These are phyloP conservation scores for Xestia c-nigrum DNA, from an alignment of 2,888 invertebrate genomes.

Conservation along the genomic window DNA sequence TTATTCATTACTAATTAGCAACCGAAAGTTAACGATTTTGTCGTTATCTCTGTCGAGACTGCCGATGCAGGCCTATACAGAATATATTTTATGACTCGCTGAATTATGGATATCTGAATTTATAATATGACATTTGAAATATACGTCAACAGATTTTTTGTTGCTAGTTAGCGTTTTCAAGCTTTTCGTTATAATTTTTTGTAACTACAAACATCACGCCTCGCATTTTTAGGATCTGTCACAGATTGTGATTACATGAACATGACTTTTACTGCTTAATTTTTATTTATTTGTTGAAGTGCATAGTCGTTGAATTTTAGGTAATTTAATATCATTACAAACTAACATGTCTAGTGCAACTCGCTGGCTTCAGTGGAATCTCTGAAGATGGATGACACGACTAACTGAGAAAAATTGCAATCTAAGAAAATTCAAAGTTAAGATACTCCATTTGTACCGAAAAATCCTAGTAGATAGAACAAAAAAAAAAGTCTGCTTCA, in stretches of 20 bases:
- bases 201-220: too few species aligned
- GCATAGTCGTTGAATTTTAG: background rate
- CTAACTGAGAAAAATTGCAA: slow-evolving; percentile 7
- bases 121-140: too few species aligned
- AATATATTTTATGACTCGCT: too few species aligned
- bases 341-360: background rate
- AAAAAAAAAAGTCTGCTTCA: background rate
- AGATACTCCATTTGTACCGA: background rate
- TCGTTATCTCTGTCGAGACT: too few species aligned
- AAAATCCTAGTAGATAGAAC: background rate
- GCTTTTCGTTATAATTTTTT: background rate
- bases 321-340: background rate
- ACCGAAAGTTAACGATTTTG: too few species aligned
- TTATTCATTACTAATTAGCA: too few species aligned
- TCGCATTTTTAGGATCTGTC: too few species aligned
- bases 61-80: too few species aligned
- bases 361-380: slow-evolving; percentile 18
- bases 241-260: background rate
- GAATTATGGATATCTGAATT: too few species aligned
- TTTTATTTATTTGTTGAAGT: background rate
- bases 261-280: background rate
- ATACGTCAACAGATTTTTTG: too few species aligned
- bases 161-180: background rate
- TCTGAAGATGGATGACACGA: slow-evolving; percentile 14
- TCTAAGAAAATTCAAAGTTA: background rate